Base-by-base conservation (phyloP, 1,140 invertebrate species). In the Drosophila orena region DNA sequence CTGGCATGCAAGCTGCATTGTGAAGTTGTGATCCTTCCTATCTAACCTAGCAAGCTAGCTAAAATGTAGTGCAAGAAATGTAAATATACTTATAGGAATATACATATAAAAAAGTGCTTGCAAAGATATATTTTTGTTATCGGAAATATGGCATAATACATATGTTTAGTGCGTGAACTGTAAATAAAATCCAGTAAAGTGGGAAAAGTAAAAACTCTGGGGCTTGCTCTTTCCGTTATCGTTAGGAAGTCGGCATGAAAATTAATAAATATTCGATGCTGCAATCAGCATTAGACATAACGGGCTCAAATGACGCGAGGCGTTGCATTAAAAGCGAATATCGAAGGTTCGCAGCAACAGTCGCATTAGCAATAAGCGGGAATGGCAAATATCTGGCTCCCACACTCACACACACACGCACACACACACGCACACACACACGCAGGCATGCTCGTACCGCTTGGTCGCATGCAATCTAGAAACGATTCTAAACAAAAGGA, bases 401-500 rank as follows among this genome's bases (percentile, higher is more conserved):
- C 58, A 24, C 38, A 24, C 38, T 50, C 44, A 37, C 46, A 40
- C 53, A 54, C 40, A 30, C 38, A 24, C 38, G 47, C 44, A 42
- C 47, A 44, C 53, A 58, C 40, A 30, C 42, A 5, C 24, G 34
- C 44, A 37, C 46, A 40, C 53, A 54, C 40, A 30, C 38, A 24
- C 38, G 47, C 44, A 42, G 42, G 40, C 53, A 58, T 35, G 34
- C 47, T 40, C 35, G 58, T 57, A 73, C 72, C 42, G 64, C 70
- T 69, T 57, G 56, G 75, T 78, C 81, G 83, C 52, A 84, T 89
- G 84, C 84, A 89, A 89, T 89, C 79, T 88, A 80, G 84, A 83
- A 89, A 89, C 84, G 84, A 89, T 89, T 88, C 79, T 83, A 88
- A 88, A 88, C 84, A 88, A 88, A 89, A 88, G 84, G 88, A 88